Percentiles rank a stretch among this genome's conserved stretches.
Evolutionary conservation across 2,888 invertebrate genomes (phyloP).

Genomic region (Hymenopus coronatus): DNA sequence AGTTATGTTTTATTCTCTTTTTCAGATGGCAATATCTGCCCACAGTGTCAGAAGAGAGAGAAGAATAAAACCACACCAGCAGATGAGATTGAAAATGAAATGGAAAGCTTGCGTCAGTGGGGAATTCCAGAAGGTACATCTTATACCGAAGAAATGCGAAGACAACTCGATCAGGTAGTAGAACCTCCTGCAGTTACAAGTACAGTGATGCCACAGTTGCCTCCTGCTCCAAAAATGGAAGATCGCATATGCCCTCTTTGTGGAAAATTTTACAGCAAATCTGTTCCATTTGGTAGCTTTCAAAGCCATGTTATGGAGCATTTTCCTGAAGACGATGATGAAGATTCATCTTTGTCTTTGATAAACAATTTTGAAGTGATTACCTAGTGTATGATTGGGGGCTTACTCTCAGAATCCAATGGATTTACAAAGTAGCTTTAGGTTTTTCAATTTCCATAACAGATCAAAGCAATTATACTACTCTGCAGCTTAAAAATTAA

Average conservation of each 20-base stretch:
- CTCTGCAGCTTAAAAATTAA: not conserved
- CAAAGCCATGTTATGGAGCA: constrained; percentile 75
- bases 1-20: not conserved
- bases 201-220: not conserved
- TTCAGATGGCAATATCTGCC: not conserved
- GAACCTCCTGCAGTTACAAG: constrained; percentile 17
- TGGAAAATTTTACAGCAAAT: constrained; percentile 59
- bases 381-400: not conserved
- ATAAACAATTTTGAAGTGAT: constrained; percentile 29
- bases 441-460: not conserved
- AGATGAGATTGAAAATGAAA: not conserved
- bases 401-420: not conserved
- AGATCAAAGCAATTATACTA: not conserved
- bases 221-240: constrained; percentile 33
- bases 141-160: not conserved
- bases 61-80: not conserved
- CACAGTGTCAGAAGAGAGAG: not conserved
- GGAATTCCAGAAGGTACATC: constrained; percentile 6
- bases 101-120: constrained; percentile 19
- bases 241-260: constrained; percentile 75
- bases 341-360: constrained; percentile 21
- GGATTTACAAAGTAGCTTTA: not conserved
- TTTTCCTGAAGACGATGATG: constrained; percentile 60
- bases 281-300: constrained; percentile 61
- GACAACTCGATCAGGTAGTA: constrained; percentile 18